Evolutionary conservation across 2,113 vertebrate genomes (phyloP).

Genomic region (Vulpes vulpes): DNA sequence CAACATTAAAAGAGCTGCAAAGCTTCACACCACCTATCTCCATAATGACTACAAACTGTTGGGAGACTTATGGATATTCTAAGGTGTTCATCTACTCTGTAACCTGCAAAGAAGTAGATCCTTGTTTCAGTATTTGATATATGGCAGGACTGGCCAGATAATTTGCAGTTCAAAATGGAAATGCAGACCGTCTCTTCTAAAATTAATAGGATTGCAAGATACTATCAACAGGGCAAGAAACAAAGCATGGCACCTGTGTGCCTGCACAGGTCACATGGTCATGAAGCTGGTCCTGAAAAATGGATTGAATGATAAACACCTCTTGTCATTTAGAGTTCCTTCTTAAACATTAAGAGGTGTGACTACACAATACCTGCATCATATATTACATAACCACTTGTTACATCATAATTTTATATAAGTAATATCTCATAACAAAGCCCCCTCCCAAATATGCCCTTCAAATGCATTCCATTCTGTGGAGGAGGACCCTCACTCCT

Average conservation of each 20-base stretch:
- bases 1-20: no score
- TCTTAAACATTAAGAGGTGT: neutral
- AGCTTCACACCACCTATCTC: neutral
- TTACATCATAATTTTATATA: neutral
- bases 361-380: neutral
- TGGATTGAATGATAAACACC: neutral
- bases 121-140: neutral
- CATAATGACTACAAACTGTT: neutral
- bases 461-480: accelerated
- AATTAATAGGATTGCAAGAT: neutral
- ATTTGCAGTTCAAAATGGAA: neutral
- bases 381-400: accelerated
- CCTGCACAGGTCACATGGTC: neutral
- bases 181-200: neutral
- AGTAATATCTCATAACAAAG: accelerated
- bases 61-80: neutral
- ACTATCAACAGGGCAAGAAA: neutral
- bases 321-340: neutral
- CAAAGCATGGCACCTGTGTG: neutral
- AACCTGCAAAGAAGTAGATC: neutral
- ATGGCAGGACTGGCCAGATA: neutral
- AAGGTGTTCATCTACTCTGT: neutral
- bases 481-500: accelerated
- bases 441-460: accelerated
- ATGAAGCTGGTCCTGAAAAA: neutral